Evolutionary conservation across 2,113 vertebrate species (phyloP), one percentile per base, ranked within the genome.

Genomic region (Lophochroa leadbeateri): DNA sequence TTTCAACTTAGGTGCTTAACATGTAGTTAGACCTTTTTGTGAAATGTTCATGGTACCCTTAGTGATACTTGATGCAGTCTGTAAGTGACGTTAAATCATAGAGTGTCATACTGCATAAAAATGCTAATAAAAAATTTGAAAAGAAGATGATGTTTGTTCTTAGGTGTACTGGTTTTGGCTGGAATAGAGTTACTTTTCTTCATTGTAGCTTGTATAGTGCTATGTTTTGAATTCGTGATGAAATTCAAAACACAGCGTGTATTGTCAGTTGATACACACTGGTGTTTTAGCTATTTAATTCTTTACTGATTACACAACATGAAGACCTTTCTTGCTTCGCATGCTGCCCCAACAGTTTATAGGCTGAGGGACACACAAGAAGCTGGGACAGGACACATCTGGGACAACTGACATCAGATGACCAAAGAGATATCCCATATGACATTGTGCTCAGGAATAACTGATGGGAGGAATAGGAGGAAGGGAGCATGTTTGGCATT

Each of bases 321-420:
- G 37, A 58, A 52, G 15, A 8, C 3, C 20, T 53, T 78, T 88
- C 3, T 16, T 44, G 8, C 31, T 90, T 65, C 50, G 44, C 39
- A 9, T 6, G 4, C 16, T 41, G 3, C 21, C 11, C 19, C 6
- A 27, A 4, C 27, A 23, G 4, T 0, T 1, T 17, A 0, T 8
- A 25, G 24, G 16, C 25, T 27, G 25, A 27, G 7, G 1, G 0
- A 58, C 47, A 17, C 10, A 20, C 12, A 63, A 25, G 27, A 16
- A 87, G 7, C 2, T 67, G 19, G 29, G 31, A 84, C 6, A 2
- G 7, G 50, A 28, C 41, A 58, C 31, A 52, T 9, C 1, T 20
- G 7, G 17, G 27, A 53, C 17, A 47, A 16, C 17, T 52, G 29
- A 69, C 18, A 4, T 19, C 11, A 44, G 23, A 2, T 9, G 17